Conservation (phyloP, 30 jellyfish, hydroid and myxozoan species). For the Morbakka virulenta region DNA sequence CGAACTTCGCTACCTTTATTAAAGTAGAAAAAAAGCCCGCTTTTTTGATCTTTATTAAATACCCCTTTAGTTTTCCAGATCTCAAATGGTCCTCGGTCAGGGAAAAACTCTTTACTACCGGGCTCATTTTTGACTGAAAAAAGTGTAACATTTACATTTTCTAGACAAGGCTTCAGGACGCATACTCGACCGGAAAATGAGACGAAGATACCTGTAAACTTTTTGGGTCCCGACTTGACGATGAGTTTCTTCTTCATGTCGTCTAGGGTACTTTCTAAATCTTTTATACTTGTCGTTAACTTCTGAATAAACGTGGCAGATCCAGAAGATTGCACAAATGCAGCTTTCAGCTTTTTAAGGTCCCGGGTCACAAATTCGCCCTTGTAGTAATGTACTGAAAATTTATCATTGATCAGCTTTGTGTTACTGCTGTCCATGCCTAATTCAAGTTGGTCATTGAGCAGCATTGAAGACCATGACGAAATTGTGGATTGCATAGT, state of each 20-base stretch:
- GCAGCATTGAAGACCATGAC: constrained; percentile 46
- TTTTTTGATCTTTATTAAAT: neutral
- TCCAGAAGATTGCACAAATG: neutral
- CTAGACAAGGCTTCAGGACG: constrained; percentile 72
- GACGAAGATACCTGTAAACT: constrained; percentile 39
- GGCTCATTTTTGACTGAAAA: constrained; percentile 48
- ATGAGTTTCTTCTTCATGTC: constrained; percentile 34
- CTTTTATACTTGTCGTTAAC: constrained; percentile 14
- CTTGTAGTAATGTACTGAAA: constrained; percentile 37
- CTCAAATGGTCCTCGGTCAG: constrained; percentile 74
- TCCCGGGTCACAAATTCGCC: constrained; percentile 11
- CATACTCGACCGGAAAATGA: constrained; percentile 74
- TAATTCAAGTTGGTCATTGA: constrained; percentile 31
- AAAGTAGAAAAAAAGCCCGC: constrained; percentile 67
- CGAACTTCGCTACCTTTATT: constrained; percentile 18
- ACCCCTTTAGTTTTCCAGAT: constrained; percentile 86
- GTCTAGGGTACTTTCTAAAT: constrained; percentile 16
- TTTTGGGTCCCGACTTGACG: constrained; percentile 3
- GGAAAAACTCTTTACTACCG: constrained; percentile 66
- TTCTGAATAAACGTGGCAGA: neutral
- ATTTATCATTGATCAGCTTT: constrained; percentile 9
- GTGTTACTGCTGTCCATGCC: constrained; percentile 30
- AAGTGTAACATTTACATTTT: constrained; percentile 16
- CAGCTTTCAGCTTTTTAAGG: neutral
- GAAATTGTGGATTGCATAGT: neutral